Evolutionary conservation across 2,888 invertebrate species (phyloP), one percentile per base, ranked within the genome.

Genomic region (Strigamia transsilvanica): DNA sequence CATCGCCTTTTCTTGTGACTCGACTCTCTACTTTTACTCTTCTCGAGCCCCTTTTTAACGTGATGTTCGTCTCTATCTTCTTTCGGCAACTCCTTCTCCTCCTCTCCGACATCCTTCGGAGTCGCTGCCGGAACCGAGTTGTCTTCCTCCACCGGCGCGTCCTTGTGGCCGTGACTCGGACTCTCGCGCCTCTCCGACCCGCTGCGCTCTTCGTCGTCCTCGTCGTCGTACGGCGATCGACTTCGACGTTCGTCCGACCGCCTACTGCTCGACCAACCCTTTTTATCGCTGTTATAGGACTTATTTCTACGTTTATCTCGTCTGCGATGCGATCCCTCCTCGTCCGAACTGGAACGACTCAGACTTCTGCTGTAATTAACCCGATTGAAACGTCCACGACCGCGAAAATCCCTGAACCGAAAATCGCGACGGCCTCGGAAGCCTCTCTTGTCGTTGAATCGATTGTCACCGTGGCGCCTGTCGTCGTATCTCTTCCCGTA

Each of bases 401-500:
- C 46, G 15, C 61, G 61, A 21, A 23, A 23, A 66, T 66, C 61
- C 61, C 61, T 7, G 23, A 21, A 21, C 18, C 61, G 21, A 12
- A 66, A 66, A 12, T 66, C 61, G 21, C 61, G 61, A 10, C 61
- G 61, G 5, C 61, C 61, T 66, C 61, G 13, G 9, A 21, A 66
- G 1, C 61, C 61, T 66, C 61, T 66, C 7, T 23, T 66, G 12
- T 66, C 61, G 5, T 66, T 0, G 18, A 66, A 66, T 18, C 61
- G 61, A 21, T 66, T 66, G 23, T 66, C 61, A 7, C 23, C 21
- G 21, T 66, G 23, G 10, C 61, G 61, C 18, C 61, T 66, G 61
- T 66, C 61, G 23, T 66, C 61, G 61, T 21, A 66, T 21, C 61
- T 15, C 23, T 23, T 66, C 21, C 61, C 61, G 61, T 66, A 66